Base-by-base conservation (phyloP, 2,797 vertebrate species). In the Lagodon rhomboides region DNA sequence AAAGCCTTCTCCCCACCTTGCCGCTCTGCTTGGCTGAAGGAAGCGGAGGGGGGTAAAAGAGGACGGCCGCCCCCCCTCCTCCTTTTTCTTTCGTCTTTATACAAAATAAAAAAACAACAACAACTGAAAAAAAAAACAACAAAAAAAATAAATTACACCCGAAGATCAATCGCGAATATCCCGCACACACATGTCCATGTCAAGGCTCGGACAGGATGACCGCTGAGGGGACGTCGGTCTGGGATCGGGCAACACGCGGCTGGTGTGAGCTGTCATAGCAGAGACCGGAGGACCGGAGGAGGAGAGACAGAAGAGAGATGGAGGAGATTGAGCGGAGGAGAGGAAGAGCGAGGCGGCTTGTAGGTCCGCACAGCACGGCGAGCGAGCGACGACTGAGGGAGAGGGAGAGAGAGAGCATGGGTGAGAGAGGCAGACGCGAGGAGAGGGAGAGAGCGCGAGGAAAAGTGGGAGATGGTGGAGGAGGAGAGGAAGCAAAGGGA, bases 211-310 rank as follows among this genome's bases (percentile, higher is more conserved):
- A 87, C 92, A 76, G 83, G 90, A 86, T 60, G 81, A 89, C 89
- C 92, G 83, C 84, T 83, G 88, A 77, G 82, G 79, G 82, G 82
- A 73, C 78, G 88, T 77, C 75, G 86, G 82, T 88, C 87, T 91
- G 82, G 87, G 87, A 82, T 83, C 82, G 87, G 91, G 77, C 92
- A 88, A 86, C 88, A 68, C 92, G 90, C 90, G 85, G 85, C 89
- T 86, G 87, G 89, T 91, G 89, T 86, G 92, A 92, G 92, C 89
- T 89, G 91, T 92, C 93, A 94, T 94, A 93, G 90, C 92, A 91
- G 69, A 91, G 88, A 90, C 74, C 74, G 89, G 87, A 85, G 85
- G 84, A 85, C 44, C 54, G 76, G 73, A 80, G 82, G 80, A 85
- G 68, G 7, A 82, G 83, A 79, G 67, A 70, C 30, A 83, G 85